A percentile compares a stretch with the other conserved stretches of the same genome.
phyloP scores from a whole-genome alignment of 2,113 vertebrate genomes.

The Megaceryle maxima region DNA sequence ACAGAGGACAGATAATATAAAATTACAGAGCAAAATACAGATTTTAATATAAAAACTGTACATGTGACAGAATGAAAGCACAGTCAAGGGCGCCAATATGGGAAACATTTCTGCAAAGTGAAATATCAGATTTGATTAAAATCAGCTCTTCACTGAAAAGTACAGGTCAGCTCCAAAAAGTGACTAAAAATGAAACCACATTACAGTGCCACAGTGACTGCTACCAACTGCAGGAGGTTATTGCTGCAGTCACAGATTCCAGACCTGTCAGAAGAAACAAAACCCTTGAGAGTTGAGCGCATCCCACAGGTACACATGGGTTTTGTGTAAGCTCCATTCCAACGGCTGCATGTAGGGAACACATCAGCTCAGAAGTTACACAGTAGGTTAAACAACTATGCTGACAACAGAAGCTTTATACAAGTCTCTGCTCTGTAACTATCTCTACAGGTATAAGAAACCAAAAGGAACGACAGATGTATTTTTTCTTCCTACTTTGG shows the following conservation, averaged over 20 bases:
- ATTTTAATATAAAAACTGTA: conserved; percentile 14
- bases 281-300: not conserved
- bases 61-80: conserved; percentile 6
- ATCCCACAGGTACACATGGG: not conserved
- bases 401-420: not conserved
- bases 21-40: no score
- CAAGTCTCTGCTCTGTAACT: not conserved
- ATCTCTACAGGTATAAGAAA: not conserved
- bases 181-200: not conserved
- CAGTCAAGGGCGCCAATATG: not conserved
- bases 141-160: conserved; percentile 3
- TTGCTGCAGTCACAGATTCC: not conserved
- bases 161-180: not conserved
- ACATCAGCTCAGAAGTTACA: not conserved
- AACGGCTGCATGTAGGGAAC: not conserved
- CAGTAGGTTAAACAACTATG: not conserved
- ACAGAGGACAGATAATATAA: not conserved
- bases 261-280: not conserved
- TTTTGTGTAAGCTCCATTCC: not conserved
- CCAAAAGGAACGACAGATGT: not conserved
- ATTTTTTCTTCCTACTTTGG: not conserved
- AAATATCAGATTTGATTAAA: conserved; percentile 20
- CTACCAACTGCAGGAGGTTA: not conserved
- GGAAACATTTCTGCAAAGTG: conserved; percentile 8
- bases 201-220: not conserved